Percentiles rank a stretch among this genome's conserved stretches.
Evolutionary conservation across 2,888 invertebrate genomes (phyloP).

Genomic region (Palloptera scutellata): DNA sequence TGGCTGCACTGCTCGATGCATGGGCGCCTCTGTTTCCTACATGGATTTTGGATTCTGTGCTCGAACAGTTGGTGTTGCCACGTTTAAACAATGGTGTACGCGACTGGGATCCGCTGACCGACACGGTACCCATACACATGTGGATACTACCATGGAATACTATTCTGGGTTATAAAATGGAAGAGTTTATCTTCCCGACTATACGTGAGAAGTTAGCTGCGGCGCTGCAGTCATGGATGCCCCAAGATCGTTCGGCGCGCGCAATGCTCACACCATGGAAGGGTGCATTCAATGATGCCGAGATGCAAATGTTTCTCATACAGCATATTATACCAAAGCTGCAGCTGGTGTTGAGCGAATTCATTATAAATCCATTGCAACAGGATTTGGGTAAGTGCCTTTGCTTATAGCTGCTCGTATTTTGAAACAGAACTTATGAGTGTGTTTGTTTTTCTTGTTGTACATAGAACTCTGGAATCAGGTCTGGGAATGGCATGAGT

Average conservation of each 20-base stretch:
- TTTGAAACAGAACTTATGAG: conserved; percentile 56
- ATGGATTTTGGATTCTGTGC: conserved; percentile 84
- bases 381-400: conserved; percentile 70
- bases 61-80: conserved; percentile 84
- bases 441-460: too few relatives aligned
- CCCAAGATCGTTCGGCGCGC: conserved; percentile 91
- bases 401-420: not conserved
- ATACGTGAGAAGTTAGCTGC: conserved; percentile 90
- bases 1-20: conserved; percentile 80
- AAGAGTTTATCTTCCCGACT: conserved; percentile 78
- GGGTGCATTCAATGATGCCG: conserved; percentile 75
- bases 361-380: conserved; percentile 77
- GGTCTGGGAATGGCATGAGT: conserved; percentile 92
- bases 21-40: conserved; percentile 84
- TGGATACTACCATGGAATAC: conserved; percentile 99
- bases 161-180: conserved; percentile 72
- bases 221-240: conserved; percentile 94
- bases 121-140: conserved; percentile 92
- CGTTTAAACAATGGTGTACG: conserved; percentile 78
- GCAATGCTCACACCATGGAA: conserved; percentile 93
- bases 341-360: conserved; percentile 73
- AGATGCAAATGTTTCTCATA: conserved; percentile 81
- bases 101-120: conserved; percentile 94
- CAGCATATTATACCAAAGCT: conserved; percentile 91
- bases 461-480: conserved; percentile 93